Evolutionary conservation across 2,797 vertebrate species (phyloP).

Genomic region (Catharus ustulatus): DNA sequence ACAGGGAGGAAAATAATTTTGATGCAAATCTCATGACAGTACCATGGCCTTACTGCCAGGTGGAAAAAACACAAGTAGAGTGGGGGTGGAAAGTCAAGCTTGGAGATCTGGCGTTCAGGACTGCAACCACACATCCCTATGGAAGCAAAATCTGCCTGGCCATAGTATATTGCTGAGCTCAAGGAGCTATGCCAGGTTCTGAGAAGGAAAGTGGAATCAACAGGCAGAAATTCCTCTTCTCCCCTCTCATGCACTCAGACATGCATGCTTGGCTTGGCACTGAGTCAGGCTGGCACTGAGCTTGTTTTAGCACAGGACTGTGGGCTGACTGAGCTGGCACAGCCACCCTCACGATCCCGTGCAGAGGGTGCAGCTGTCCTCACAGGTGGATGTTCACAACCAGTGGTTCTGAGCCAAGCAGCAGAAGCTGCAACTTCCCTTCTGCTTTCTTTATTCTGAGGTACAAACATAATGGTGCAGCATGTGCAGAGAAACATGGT

Average conservation of each 20-base stretch:
- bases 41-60: background rate
- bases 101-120: background rate
- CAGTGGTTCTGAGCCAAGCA: background rate
- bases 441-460: background rate
- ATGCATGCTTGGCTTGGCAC: background rate
- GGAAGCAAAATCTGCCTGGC: background rate
- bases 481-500: background rate
- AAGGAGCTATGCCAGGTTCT: background rate
- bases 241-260: background rate
- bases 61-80: background rate
- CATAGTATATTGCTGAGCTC: background rate
- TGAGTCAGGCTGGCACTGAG: background rate
- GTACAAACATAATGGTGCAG: background rate
- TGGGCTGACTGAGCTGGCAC: background rate
- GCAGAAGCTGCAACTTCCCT: background rate
- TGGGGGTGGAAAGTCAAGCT: background rate
- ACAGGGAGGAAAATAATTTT: background rate
- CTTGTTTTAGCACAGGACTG: background rate
- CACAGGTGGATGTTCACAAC: background rate
- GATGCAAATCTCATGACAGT: background rate
- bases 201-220: background rate
- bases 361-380: background rate
- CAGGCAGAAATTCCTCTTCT: background rate
- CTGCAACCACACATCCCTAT: background rate
- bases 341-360: accelerated